A percentile compares a stretch with the other conserved stretches of the same genome.
phyloP scores from a whole-genome alignment of 2,113 vertebrate genomes.

The Rhynchopsitta pachyrhyncha region DNA sequence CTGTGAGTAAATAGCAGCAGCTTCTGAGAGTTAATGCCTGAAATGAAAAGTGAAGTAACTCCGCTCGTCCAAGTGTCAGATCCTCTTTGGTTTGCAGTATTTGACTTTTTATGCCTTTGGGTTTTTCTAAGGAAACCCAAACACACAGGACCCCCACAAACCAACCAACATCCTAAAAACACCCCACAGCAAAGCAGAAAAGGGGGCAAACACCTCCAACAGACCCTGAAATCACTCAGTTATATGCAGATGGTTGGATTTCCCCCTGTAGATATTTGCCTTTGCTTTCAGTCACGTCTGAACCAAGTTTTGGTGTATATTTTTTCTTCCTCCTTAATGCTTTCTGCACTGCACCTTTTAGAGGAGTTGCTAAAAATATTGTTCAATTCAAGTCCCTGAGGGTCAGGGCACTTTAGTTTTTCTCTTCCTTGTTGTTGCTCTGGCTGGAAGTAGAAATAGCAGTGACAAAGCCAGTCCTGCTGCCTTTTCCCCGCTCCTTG shows the following conservation, averaged over 20 bases:
- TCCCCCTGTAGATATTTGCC: neutral
- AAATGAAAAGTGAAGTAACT: neutral
- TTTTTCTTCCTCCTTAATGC: neutral
- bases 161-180: neutral
- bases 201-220: neutral
- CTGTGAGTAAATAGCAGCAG: neutral
- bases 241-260: neutral
- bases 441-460: neutral
- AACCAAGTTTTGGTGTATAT: neutral
- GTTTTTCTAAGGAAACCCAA: neutral
- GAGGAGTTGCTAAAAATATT: neutral
- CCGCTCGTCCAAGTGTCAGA: neutral
- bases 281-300: neutral
- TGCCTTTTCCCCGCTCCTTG: neutral
- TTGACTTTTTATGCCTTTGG: neutral
- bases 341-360: neutral
- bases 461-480: neutral
- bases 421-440: neutral
- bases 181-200: neutral
- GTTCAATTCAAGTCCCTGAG: neutral
- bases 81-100: neutral
- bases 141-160: neutral
- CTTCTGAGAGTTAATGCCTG: neutral
- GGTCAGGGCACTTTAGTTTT: neutral
- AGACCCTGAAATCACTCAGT: neutral